phyloP scores from a whole-genome alignment of 1,140 invertebrate genomes.

The Cydia fagiglandana region DNA sequence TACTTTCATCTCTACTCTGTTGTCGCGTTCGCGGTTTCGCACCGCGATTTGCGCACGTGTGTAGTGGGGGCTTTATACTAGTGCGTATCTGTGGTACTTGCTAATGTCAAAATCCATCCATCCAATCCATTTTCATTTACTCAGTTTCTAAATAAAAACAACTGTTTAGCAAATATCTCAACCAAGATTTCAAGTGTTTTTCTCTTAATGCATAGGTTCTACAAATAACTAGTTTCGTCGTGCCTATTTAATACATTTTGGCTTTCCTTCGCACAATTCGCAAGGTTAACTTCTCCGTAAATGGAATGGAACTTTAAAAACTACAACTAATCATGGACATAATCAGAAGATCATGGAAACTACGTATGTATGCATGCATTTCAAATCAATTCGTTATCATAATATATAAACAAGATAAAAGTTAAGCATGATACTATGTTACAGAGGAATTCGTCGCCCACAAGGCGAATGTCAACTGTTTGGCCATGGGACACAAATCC shows the following conservation, averaged over 20 bases:
- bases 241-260: not conserved
- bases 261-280: constrained; percentile 21
- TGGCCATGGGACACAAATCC: constrained; percentile 93
- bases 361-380: constrained; percentile 62
- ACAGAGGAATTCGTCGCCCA: constrained; percentile 95
- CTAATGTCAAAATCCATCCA: constrained; percentile 22
- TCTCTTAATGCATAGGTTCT: not conserved
- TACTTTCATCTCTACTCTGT: too few species aligned
- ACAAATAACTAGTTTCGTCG: not conserved
- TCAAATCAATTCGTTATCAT: not conserved
- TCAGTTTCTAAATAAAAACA: not conserved
- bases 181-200: constrained; percentile 10
- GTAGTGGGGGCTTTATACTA: too few species aligned
- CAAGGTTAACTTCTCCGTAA: constrained; percentile 48
- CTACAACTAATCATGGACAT: constrained; percentile 58
- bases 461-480: constrained; percentile 92
- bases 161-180: constrained; percentile 18
- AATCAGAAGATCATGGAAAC: constrained; percentile 75
- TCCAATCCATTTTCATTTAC: constrained; percentile 4
- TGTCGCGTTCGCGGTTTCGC: too few species aligned
- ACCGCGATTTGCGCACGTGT: too few species aligned
- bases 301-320: constrained; percentile 50
- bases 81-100: not conserved
- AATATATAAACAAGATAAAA: not conserved
- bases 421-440: constrained; percentile 43